Evolutionary conservation across 2,113 vertebrate genomes (phyloP).

Genomic region (Eidolon helvum): DNA sequence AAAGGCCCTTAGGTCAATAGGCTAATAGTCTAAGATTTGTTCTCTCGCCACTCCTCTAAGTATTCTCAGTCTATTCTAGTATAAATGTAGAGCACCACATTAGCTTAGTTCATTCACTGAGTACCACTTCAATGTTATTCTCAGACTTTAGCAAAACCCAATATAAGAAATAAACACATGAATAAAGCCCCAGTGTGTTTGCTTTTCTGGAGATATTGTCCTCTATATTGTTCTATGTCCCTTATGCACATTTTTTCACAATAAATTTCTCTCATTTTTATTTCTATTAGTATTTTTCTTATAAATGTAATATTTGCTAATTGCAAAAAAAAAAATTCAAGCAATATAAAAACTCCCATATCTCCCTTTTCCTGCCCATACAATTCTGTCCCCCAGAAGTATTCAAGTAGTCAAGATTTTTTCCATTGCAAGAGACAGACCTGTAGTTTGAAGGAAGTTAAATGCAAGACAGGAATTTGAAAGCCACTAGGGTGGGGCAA

Average conservation of each 20-base stretch:
- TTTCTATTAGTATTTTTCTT: neutral
- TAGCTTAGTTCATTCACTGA: neutral
- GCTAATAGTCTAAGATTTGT: neutral
- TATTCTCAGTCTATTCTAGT: neutral
- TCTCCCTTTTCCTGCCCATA: neutral
- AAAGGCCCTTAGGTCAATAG: constrained; percentile 12
- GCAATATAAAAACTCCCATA: neutral
- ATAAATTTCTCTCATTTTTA: neutral
- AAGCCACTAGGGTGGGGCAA: neutral
- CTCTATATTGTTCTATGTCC: neutral
- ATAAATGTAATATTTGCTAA: neutral
- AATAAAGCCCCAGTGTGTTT: neutral
- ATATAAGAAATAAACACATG: neutral
- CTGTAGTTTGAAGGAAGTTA: neutral
- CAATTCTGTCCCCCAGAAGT: neutral
- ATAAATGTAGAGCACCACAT: neutral
- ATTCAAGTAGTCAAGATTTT: neutral
- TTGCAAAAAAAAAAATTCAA: neutral
- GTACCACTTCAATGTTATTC: neutral
- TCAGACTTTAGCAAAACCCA: neutral
- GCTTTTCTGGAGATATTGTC: neutral
- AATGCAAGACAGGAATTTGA: neutral
- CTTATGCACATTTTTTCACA: neutral
- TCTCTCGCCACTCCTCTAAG: neutral
- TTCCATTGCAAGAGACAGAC: neutral